Conservation (phyloP, 2,113 vertebrate species). For the Callocephalon fimbriatum region DNA sequence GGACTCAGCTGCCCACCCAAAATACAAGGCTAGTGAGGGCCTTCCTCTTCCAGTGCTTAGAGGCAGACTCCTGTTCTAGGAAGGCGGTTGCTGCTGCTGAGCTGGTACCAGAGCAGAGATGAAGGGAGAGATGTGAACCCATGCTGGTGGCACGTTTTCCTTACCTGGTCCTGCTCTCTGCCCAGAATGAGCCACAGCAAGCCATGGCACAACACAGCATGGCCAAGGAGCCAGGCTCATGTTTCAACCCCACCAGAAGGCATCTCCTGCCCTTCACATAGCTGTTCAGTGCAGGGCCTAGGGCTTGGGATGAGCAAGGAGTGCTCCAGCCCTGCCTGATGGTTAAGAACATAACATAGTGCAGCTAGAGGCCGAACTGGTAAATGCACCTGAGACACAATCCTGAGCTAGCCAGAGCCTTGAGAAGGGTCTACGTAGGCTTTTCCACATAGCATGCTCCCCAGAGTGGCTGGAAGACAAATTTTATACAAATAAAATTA, state of each 20-base stretch:
- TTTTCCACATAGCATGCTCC: rapidly evolving
- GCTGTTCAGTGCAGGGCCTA: neutral
- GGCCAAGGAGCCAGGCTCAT: neutral
- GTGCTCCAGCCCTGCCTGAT: neutral
- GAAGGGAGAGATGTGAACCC: neutral
- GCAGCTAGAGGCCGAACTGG: neutral
- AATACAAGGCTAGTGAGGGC: neutral
- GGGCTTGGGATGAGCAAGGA: rapidly evolving
- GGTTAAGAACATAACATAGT: neutral
- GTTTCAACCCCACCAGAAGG: neutral
- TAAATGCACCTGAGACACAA: neutral
- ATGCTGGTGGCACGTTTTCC: rapidly evolving
- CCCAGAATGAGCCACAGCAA: neutral
- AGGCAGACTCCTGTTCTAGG: neutral
- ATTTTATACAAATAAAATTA: neutral
- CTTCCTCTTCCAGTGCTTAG: neutral
- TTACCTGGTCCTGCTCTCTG: neutral
- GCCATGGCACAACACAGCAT: rapidly evolving
- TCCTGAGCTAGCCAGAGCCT: neutral
- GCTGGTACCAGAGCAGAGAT: neutral
- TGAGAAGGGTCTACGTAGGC: neutral
- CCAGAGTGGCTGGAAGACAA: neutral
- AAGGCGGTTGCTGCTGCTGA: neutral
- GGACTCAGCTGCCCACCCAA: neutral
- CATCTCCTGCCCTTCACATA: neutral